Evolutionary conservation across 2,113 vertebrate genomes (phyloP).

Genomic region (Trogon melanurus): DNA sequence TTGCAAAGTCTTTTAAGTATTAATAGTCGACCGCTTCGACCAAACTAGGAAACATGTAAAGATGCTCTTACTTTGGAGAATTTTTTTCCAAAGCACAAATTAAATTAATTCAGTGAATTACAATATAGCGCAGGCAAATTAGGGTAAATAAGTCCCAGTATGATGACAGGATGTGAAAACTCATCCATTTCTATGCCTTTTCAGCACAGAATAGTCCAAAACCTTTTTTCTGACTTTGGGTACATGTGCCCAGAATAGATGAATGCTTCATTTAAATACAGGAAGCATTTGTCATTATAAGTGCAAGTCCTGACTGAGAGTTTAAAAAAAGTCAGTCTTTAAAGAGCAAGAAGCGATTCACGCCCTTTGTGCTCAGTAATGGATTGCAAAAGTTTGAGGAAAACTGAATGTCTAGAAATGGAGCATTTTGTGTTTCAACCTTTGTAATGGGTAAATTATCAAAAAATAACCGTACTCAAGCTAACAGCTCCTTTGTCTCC

Average conservation of each 20-base stretch:
- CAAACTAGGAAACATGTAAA: background rate
- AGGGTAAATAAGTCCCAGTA: background rate
- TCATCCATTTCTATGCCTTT: background rate
- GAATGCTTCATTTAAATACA: slow-evolving; percentile 53
- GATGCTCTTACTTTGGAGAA: background rate
- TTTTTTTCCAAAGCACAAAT: background rate
- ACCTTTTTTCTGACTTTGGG: background rate
- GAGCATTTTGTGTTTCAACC: background rate
- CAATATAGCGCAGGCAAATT: background rate
- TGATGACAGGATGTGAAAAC: background rate
- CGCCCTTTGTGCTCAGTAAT: background rate
- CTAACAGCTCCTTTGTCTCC: background rate
- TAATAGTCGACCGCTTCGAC: background rate
- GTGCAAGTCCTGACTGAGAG: slow-evolving; percentile 1
- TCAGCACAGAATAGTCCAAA: background rate
- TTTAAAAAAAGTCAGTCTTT: background rate
- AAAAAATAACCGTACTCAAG: background rate
- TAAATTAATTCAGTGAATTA: background rate
- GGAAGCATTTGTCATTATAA: slow-evolving; percentile 42
- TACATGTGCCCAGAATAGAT: slow-evolving; percentile 33
- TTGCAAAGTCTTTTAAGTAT: background rate
- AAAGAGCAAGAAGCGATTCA: background rate
- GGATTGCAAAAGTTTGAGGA: background rate
- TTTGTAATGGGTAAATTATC: background rate
- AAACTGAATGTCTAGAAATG: background rate